Evolutionary conservation across 1,140 invertebrate genomes (phyloP), one percentile per base, ranked within the genome.

Genomic region (Drosophila watanabei): DNA sequence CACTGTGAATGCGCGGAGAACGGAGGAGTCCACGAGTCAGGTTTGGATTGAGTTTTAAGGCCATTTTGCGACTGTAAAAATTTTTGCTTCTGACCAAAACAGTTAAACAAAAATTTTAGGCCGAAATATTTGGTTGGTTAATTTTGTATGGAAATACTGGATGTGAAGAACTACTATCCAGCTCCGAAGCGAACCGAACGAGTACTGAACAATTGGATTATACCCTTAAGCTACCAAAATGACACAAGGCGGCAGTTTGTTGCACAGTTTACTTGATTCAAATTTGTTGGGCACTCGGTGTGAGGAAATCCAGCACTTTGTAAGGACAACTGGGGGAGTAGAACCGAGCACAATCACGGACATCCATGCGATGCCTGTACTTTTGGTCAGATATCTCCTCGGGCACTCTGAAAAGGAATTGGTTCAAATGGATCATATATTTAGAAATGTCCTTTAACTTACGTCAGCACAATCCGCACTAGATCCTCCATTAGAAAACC

Each of bases 401-500:
- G 14, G 85, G 85, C 6, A 88, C 41, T 0, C 85, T 88, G n/a
- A 0, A 64, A 61, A 16, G 6, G 4, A 5, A 7, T 45, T 7
- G 0, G 37, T 46, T 9, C 49, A 13, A 39, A 9, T 7, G 1
- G 7, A 1, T 30, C 2, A 30, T 11, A 41, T 30, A 28, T n/a
- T n/a, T 35, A 2, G 4, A n/a, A 16, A 35, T 30, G 2, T 33
- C 0, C 6, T 49, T 49, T 4, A 2, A 41, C 71, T 51, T 45
- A 85, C 85, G 78, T 89, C 3, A 88, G 60, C 13, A 88, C 61
- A 33, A 88, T 90, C 5, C 75, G 75, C 41, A 89, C 14, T 0
- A 89, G 59, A 64, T 89, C 85, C 32, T 90, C 81, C 85, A 89
- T 82, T 0, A 89, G 68, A 1, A 82, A 43, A 0, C 72, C 69